These are phyloP conservation scores for Spodoptera exigua DNA, from an alignment of 2,888 invertebrate species.

Conservation along the genomic window DNA sequence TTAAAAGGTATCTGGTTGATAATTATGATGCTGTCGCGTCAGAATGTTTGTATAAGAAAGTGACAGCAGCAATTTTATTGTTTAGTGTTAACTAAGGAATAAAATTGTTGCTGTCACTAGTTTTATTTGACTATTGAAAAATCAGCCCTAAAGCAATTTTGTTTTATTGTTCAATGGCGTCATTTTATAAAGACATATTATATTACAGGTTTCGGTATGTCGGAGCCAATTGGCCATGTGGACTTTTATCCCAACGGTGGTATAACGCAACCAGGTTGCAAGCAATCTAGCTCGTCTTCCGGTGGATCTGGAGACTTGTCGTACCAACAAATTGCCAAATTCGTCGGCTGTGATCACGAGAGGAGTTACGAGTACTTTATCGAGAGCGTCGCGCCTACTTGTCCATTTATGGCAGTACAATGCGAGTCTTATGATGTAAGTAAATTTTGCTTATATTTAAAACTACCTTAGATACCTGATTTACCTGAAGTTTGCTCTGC, in stretches of 20 bases:
- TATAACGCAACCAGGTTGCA: conserved; percentile 90
- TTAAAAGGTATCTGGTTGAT: too few relatives aligned
- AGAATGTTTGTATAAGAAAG: too few relatives aligned
- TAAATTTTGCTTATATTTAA: conserved; percentile 22
- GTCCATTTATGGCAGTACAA: conserved; percentile 93
- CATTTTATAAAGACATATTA: not conserved
- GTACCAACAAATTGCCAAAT: conserved; percentile 88
- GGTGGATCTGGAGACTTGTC: conserved; percentile 67
- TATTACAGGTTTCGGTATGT: conserved; percentile 92
- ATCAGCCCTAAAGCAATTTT: too few relatives aligned
- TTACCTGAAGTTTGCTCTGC: too few relatives aligned
- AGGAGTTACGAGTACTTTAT: conserved; percentile 95
- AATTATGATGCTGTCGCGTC: too few relatives aligned
- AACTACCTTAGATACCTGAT: too few relatives aligned
- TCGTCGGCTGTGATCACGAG: conserved; percentile 96
- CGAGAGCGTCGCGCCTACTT: conserved; percentile 94
- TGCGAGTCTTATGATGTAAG: conserved; percentile 94
- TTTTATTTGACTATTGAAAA: too few relatives aligned
- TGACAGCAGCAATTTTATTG: too few relatives aligned
- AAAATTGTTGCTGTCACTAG: too few relatives aligned
- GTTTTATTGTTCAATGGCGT: too few relatives aligned
- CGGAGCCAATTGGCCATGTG: conserved; percentile 95
- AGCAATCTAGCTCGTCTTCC: conserved; percentile 62
- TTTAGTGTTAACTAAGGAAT: too few relatives aligned
- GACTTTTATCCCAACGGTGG: conserved; percentile 98